These are phyloP conservation scores for Hyposoter didymator DNA, from an alignment of 2,888 invertebrate genomes.

Conservation along the genomic window DNA sequence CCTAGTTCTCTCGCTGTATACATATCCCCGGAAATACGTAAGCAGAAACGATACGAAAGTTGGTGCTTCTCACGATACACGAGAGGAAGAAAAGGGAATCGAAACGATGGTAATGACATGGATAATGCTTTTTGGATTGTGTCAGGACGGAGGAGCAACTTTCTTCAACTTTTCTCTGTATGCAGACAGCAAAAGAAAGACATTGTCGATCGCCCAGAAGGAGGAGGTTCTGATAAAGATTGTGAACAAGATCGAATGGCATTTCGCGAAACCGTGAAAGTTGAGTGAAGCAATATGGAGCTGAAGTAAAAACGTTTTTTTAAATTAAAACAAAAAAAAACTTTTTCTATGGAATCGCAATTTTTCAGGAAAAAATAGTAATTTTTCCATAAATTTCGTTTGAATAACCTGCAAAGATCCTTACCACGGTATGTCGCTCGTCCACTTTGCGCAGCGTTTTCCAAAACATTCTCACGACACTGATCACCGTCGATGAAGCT, in stretches of 20 bases:
- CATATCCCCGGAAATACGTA: constrained; percentile 35
- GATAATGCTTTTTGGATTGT: constrained; percentile 66
- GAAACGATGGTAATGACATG: constrained; percentile 68
- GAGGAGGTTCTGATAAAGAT: constrained; percentile 14
- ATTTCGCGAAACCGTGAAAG: constrained; percentile 2
- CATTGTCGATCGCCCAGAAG: not conserved
- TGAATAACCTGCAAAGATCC: constrained; percentile 25
- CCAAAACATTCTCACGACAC: constrained; percentile 38
- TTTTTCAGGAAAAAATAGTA: not conserved
- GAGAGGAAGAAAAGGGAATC: constrained; percentile 18
- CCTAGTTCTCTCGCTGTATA: not conserved
- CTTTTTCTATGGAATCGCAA: not conserved
- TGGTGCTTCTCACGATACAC: constrained; percentile 40
- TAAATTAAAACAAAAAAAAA: not conserved
- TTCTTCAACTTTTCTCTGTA: constrained; percentile 49
- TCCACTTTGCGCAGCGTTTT: constrained; percentile 19
- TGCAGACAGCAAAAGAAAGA: not conserved
- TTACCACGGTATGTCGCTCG: constrained; percentile 37
- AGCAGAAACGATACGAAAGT: constrained; percentile 62
- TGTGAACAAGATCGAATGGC: constrained; percentile 23
- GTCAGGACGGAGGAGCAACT: constrained; percentile 50
- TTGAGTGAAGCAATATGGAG: constrained; percentile 26
- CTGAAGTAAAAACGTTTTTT: not conserved
- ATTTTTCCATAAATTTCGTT: not conserved
- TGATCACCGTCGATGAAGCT: constrained; percentile 33